Evolutionary conservation across 2,113 vertebrate species (phyloP).

Genomic region (Polypterus bichir): DNA sequence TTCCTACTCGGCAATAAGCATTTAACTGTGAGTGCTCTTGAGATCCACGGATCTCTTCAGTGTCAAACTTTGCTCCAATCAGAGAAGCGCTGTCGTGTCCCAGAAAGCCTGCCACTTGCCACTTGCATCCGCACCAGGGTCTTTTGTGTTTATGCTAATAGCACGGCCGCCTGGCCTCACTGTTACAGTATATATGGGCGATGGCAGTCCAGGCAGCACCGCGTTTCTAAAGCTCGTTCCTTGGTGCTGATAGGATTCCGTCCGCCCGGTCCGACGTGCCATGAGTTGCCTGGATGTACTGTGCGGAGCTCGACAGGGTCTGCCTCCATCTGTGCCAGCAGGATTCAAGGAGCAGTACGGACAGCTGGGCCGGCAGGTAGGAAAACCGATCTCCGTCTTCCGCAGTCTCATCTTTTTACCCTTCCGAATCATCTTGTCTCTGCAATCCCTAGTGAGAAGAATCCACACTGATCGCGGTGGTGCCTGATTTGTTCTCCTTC

Average conservation of each 20-base stretch:
- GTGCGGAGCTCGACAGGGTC: slow-evolving; percentile 72
- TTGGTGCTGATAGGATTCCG: not conserved
- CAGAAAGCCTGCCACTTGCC: no score
- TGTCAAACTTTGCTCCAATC: slow-evolving; percentile 39
- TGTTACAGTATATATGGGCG: no score
- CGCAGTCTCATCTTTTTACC: no score
- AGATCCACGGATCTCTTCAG: no score
- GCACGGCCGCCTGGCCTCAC: not conserved
- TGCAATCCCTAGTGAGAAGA: no score
- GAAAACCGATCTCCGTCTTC: no score
- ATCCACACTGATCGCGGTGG: no score
- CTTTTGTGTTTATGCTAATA: slow-evolving; percentile 57
- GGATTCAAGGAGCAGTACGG: slow-evolving; percentile 28
- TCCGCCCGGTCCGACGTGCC: slow-evolving; percentile 34
- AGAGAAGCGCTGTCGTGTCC: slow-evolving; percentile 12
- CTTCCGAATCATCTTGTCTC: no score
- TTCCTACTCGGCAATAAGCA: not conserved
- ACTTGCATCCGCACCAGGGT: slow-evolving; percentile 30
- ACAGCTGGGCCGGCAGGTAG: slow-evolving; percentile 3
- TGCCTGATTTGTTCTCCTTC: no score
- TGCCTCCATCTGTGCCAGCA: slow-evolving; percentile 32
- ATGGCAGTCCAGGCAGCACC: no score
- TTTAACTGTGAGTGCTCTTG: no score
- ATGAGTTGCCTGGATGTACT: slow-evolving; percentile 93
- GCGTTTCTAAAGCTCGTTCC: no score